A percentile compares a stretch with the other conserved stretches of the same genome.
Conservation (phyloP, 2,888 invertebrate genomes). For the Trichopoda pennipes region DNA sequence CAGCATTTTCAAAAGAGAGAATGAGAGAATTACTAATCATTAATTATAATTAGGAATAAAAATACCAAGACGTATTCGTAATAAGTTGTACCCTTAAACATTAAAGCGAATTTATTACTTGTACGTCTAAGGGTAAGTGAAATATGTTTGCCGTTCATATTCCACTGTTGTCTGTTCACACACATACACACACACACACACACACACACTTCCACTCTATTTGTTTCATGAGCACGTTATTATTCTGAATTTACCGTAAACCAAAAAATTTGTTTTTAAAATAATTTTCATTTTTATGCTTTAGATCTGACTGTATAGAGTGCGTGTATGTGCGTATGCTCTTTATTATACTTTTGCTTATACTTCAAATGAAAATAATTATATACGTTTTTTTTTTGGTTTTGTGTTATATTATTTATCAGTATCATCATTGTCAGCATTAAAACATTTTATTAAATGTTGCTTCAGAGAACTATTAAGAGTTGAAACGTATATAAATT, state of each 20-base stretch:
- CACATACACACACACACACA: too few species aligned
- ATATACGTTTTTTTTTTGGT: not conserved
- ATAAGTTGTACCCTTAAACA: slow-evolving; percentile 18
- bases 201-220: too few species aligned
- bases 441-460: slow-evolving; percentile 33
- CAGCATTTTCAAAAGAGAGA: too few species aligned
- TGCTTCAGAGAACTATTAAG: slow-evolving; percentile 44
- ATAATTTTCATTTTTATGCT: too few species aligned
- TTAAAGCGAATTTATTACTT: slow-evolving; percentile 39
- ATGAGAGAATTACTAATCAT: too few species aligned
- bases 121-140: slow-evolving; percentile 7
- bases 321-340: too few species aligned
- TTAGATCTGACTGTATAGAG: not conserved
- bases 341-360: not conserved
- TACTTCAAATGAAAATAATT: too few species aligned
- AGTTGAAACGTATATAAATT: slow-evolving; percentile 46
- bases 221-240: too few species aligned
- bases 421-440: not conserved
- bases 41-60: slow-evolving; percentile 11
- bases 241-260: too few species aligned
- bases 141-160: too few species aligned
- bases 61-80: slow-evolving; percentile 29
- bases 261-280: too few species aligned
- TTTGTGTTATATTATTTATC: slow-evolving; percentile 7
- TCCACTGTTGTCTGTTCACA: too few species aligned